Evolutionary conservation across 2,113 vertebrate genomes (phyloP).

Genomic region (Heterotis niloticus): DNA sequence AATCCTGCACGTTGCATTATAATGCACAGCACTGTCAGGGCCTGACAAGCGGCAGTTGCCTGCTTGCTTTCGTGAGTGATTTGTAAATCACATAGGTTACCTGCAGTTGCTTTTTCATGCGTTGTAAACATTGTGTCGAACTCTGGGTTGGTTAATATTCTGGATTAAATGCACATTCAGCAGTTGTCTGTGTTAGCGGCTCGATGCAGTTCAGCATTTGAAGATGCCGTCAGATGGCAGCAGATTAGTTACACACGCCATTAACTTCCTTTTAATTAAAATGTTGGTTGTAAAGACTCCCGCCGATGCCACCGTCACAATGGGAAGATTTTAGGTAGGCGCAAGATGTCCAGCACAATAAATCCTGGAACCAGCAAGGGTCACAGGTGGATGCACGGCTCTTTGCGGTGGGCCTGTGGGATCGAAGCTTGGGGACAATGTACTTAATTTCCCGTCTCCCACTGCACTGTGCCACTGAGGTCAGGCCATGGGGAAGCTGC

Average conservation of each 20-base stretch:
- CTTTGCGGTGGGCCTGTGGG: too few species aligned
- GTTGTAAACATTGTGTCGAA: background rate
- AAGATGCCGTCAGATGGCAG: background rate
- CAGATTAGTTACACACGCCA: background rate
- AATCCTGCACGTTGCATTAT: background rate
- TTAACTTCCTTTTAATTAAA: background rate
- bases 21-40: background rate
- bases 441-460: background rate
- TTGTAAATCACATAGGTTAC: background rate
- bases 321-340: background rate
- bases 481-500: background rate
- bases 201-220: background rate
- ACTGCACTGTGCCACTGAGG: conserved; percentile 3
- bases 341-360: background rate
- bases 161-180: background rate
- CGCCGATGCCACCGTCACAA: background rate
- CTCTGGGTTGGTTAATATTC: background rate
- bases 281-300: background rate
- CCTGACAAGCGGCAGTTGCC: background rate
- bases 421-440: background rate
- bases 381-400: background rate
- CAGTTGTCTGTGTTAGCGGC: background rate
- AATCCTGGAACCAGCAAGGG: background rate
- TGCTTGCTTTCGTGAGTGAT: background rate
- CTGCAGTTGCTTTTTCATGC: background rate